Base-by-base conservation (phyloP, 2,888 invertebrate genomes). In the Drosophila neonasuta region DNA sequence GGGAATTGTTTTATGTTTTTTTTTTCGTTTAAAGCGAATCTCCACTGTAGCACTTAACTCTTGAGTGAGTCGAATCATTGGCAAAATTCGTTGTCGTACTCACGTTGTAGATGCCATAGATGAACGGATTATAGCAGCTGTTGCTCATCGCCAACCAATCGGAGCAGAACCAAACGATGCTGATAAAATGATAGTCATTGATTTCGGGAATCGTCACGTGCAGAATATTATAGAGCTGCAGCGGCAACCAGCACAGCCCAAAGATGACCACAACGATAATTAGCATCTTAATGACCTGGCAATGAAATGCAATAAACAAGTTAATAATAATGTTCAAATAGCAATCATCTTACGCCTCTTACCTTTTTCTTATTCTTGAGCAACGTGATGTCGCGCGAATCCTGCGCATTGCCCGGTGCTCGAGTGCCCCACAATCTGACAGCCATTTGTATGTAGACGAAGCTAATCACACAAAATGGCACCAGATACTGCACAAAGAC, bases 91-190 rank as follows among this genome's bases (percentile, higher is more conserved):
- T 20, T 7, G 13, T 3, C 34, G 20, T 24, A 93, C 94, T 95
- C 91, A 97, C 97, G 89, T 97, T 97, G 87, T 96, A 96, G 78
- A 97, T 95, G 36, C 96, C 96, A 88, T 97, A 97, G 82, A 97
- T 96, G 88, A 97, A 96, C 0, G 97, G 97, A 90, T 97, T 97
- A 90, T 95, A 96, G 90, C 97, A 97, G 61, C 96, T 96, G 88
- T 97, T 97, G 86, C 96, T 96, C 96, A 96, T 96, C 1, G 95
- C 95, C 88, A 97, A 91, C 96, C 96, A 96, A 90, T 97, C 96
- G 86, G 94, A 95, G 89, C 95, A 95, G 91, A 97, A 96, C 93
- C 95, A 97, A 64, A 97, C 92, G 50, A 97, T 95, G 90, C 96
- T 96, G 87, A 97, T 96, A 89, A 95, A 96, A 79, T 92, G 93